Evolutionary conservation across 2,888 invertebrate species (phyloP).

Genomic region (Cephus pygmeus): DNA sequence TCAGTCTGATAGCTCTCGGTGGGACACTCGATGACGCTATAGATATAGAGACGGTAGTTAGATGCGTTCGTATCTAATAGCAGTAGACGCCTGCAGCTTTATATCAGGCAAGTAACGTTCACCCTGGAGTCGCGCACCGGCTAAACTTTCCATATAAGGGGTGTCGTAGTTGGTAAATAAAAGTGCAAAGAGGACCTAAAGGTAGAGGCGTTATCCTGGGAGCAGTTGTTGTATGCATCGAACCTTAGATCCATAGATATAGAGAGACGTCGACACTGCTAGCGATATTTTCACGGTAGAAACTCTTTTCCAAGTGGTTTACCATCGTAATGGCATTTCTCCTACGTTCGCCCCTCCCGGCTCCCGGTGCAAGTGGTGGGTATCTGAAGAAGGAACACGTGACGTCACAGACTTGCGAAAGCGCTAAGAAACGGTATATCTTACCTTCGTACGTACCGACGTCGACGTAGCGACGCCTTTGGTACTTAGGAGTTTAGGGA

Average conservation of each 20-base stretch:
- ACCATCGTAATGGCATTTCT: not conserved
- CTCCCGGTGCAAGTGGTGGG: not conserved
- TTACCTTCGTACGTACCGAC: not conserved
- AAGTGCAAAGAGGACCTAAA: constrained; percentile 31
- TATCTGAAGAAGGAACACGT: not conserved
- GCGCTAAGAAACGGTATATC: not conserved
- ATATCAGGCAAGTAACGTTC: not conserved
- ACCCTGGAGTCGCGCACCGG: constrained; percentile 21
- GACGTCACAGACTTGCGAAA: not conserved
- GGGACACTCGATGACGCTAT: constrained; percentile 44
- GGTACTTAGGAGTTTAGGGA: constrained; percentile 14
- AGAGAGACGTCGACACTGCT: not conserved
- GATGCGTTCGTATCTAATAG: constrained; percentile 51
- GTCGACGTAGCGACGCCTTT: not conserved
- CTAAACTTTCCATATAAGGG: constrained; percentile 50
- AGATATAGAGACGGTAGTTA: constrained; percentile 23
- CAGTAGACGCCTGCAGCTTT: constrained; percentile 24
- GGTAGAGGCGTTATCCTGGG: constrained; percentile 33
- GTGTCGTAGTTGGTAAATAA: constrained; percentile 43
- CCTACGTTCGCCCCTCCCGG: not conserved
- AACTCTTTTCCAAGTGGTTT: not conserved
- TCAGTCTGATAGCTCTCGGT: constrained; percentile 56
- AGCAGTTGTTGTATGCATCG: constrained; percentile 26
- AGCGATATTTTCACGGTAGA: not conserved
- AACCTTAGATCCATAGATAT: not conserved